A percentile compares a stretch with the other conserved stretches of the same genome.
phyloP scores from a whole-genome alignment of 2,797 vertebrate genomes.

The Rhynchonycteris naso region DNA sequence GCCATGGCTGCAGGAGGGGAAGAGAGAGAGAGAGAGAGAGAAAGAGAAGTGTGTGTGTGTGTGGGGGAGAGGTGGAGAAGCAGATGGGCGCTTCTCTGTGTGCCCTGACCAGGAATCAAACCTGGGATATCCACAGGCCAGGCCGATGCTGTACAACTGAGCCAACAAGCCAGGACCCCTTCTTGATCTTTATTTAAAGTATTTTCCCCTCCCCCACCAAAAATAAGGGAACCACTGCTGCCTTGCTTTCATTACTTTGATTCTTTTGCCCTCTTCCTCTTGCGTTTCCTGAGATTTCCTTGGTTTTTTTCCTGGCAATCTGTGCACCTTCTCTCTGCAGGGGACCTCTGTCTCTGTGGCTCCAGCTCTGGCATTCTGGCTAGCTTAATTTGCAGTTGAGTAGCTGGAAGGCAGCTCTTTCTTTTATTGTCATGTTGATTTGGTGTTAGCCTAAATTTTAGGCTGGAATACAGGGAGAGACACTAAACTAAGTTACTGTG shows the following conservation, averaged over 20 bases:
- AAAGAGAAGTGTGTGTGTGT: too few species aligned
- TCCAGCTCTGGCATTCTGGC: neutral
- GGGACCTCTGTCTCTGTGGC: neutral
- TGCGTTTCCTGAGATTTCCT: neutral
- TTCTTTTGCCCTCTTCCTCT: neutral
- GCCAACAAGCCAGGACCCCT: neutral
- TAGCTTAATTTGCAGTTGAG: neutral
- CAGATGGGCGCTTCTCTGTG: too few species aligned
- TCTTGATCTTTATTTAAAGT: neutral
- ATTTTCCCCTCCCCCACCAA: neutral
- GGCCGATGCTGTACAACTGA: too few species aligned
- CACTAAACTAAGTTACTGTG: neutral
- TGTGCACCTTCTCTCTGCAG: neutral
- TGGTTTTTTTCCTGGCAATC: neutral
- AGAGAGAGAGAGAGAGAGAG: too few species aligned
- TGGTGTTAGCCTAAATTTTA: constrained; percentile 17
- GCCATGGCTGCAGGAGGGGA: too few species aligned
- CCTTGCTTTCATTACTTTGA: neutral
- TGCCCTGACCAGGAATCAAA: too few species aligned
- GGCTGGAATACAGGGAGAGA: neutral
- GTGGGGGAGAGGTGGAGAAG: too few species aligned
- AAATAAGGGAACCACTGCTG: neutral
- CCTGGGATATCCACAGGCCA: too few species aligned
- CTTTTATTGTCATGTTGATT: neutral
- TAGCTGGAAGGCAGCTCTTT: constrained; percentile 15